Evolutionary conservation across 2,113 vertebrate genomes (phyloP).

Genomic region (Pseudopodoces humilis): DNA sequence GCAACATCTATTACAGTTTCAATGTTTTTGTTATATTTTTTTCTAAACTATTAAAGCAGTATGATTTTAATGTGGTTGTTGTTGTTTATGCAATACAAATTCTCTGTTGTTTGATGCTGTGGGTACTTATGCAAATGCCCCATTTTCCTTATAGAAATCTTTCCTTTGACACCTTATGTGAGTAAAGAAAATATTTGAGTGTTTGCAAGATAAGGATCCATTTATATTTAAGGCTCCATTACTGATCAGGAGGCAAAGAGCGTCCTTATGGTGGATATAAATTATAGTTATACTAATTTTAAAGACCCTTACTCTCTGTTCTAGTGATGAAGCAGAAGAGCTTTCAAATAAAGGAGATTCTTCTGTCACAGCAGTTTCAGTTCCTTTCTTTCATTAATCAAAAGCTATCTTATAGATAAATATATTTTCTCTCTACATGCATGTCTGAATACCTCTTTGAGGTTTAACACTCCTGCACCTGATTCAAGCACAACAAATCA

Average conservation of each 20-base stretch:
- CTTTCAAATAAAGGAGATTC: conserved; percentile 48
- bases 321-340: conserved; percentile 29
- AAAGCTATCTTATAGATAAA: not conserved
- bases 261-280: conserved; percentile 49
- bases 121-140: conserved; percentile 42
- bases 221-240: conserved; percentile 61
- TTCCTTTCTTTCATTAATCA: conserved; percentile 43
- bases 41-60: conserved; percentile 16
- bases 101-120: conserved; percentile 3
- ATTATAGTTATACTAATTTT: conserved; percentile 51
- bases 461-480: conserved; percentile 29
- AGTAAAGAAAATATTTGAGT: conserved; percentile 35
- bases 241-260: conserved; percentile 56
- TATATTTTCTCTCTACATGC: not conserved
- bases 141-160: not conserved
- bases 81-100: conserved; percentile 5
- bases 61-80: conserved; percentile 25
- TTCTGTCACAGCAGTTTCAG: conserved; percentile 35
- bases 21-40: conserved; percentile 24
- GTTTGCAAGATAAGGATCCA: conserved; percentile 37
- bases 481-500: conserved; percentile 54
- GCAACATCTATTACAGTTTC: conserved; percentile 54
- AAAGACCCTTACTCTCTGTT: conserved; percentile 39
- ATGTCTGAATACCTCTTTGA: conserved; percentile 7
- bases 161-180: conserved; percentile 29